Evolutionary conservation across 2,113 vertebrate genomes (phyloP).

Genomic region (Psephotus haematonotus): DNA sequence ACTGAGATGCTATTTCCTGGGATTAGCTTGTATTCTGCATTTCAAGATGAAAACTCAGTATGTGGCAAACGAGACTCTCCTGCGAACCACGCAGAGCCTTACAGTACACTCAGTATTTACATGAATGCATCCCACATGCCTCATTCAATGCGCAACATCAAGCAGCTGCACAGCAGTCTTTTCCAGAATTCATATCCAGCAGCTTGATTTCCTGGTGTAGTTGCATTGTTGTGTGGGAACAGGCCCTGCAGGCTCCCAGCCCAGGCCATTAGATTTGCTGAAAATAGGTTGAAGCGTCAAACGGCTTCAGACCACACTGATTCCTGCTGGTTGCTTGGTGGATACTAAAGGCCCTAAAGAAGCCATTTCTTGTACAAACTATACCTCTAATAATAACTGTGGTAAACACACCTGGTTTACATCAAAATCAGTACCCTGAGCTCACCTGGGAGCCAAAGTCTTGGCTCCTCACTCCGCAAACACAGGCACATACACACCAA

Average conservation of each 20-base stretch:
- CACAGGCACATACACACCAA: not conserved
- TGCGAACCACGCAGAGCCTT: not conserved
- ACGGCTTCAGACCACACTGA: not conserved
- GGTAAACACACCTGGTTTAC: not conserved
- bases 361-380: not conserved
- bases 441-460: not conserved
- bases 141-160: not conserved
- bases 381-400: not conserved
- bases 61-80: not conserved
- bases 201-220: conserved; percentile 30
- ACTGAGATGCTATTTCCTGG: fast-evolving
- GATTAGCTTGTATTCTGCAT: not conserved
- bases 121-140: conserved; percentile 18
- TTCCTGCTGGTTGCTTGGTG: not conserved
- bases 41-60: not conserved
- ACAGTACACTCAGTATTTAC: not conserved
- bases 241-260: not conserved
- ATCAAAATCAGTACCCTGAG: not conserved
- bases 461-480: not conserved
- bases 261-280: not conserved
- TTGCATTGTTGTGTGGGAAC: conserved; percentile 26
- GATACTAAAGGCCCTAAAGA: not conserved
- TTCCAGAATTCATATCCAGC: conserved; percentile 19
- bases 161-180: conserved; percentile 43
- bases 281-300: conserved; percentile 6